A percentile compares a stretch with the other conserved stretches of the same genome.
These are phyloP conservation scores for Nycticebus coucang DNA, from an alignment of 2,113 vertebrate genomes.

Conservation along the genomic window DNA sequence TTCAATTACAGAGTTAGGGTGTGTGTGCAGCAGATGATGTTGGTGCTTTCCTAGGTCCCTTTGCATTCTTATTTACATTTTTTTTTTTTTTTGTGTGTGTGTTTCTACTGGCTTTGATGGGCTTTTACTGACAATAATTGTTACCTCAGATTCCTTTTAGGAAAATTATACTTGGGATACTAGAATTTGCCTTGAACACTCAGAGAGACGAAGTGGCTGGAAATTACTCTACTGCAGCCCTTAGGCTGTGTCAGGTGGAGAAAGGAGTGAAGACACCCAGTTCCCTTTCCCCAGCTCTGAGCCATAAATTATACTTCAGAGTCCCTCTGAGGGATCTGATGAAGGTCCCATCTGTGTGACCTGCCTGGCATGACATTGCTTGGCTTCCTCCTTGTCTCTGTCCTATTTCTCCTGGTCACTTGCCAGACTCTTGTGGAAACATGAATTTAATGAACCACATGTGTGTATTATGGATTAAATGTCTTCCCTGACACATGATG, in stretches of 20 bases:
- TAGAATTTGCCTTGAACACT: neutral
- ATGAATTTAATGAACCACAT: neutral
- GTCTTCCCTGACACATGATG: too few species aligned
- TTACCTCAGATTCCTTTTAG: neutral
- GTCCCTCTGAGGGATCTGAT: neutral
- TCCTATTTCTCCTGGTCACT: neutral
- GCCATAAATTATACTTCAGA: neutral
- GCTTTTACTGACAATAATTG: neutral
- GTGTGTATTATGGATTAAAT: neutral
- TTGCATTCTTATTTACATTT: neutral
- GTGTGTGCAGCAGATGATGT: neutral
- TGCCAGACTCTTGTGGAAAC: neutral
- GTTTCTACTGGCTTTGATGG: neutral
- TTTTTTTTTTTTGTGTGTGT: neutral
- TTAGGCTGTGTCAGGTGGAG: rapidly evolving
- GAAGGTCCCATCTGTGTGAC: neutral
- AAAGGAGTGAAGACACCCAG: neutral
- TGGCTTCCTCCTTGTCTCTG: neutral
- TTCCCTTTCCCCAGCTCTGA: neutral
- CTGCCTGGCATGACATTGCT: neutral
- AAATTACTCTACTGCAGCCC: neutral
- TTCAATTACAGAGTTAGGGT: neutral
- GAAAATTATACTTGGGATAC: neutral
- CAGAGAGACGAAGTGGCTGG: neutral
- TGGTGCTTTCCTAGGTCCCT: neutral